Evolutionary conservation across 2,113 vertebrate species (phyloP), one percentile per base, ranked within the genome.

Genomic region (Perccottus glenii): DNA sequence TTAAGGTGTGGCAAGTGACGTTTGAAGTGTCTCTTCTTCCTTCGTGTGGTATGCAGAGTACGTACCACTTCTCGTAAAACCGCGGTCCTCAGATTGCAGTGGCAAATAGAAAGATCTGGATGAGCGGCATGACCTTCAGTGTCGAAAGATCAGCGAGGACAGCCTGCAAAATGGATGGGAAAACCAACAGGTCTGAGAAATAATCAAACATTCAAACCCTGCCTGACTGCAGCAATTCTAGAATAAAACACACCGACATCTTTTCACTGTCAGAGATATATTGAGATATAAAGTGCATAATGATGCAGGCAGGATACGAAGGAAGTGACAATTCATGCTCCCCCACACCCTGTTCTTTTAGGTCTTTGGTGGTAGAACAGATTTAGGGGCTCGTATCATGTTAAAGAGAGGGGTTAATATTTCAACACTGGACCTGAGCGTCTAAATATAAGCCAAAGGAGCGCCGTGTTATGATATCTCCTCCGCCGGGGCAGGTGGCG

Each of bases 141-240:
- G 98, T 99, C 11, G 97, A 99, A 82, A 99, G 95, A 81, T 99
- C 98, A 67, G 98, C 98, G 77, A 99, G 96, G 81, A 99, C 96
- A 61, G 98, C 98, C 98, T 99, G 93, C 49, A 87, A 90, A 42
- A 52, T 33, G 73, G 8, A n/a, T n/a, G n/a, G 15, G n/a, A 69
- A 81, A 57, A 83, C 53, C 75, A 78, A 62, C 60, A 60, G 50
- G 77, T 16, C 27, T 43, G 0, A 75, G 67, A 64, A 53, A 33
- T n/a, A 46, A 48, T 36, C 8, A 36, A 12, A n/a, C 42, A 16
- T 12, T 5, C 33, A 15, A 63, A 9, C 9, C 5, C 32, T 32
- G 14, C 50, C 40, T 42, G 55, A 60, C 64, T 11, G 3, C 14
- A 52, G 50, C 48, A 14, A 44, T 47, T 32, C 32, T n/a, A n/a